These are phyloP conservation scores for Climacteris rufus DNA, from an alignment of 2,113 vertebrate species.

Conservation along the genomic window DNA sequence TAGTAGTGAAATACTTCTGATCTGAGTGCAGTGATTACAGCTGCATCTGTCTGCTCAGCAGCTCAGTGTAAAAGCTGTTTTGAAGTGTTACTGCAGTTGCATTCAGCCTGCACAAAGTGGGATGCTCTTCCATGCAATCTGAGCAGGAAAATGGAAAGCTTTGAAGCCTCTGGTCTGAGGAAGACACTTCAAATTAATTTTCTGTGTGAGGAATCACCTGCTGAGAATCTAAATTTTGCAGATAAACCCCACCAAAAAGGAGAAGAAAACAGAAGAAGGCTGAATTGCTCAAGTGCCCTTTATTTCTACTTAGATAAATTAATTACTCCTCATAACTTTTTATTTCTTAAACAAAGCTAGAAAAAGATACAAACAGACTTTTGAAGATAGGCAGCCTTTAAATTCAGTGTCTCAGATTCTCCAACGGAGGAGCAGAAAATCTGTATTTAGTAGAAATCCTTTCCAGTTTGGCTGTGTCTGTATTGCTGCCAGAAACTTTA, in stretches of 20 bases:
- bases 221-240: background rate
- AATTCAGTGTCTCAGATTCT: background rate
- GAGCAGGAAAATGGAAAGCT: background rate
- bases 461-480: background rate
- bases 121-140: background rate
- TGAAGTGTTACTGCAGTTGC: background rate
- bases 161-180: background rate
- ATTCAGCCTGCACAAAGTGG: background rate
- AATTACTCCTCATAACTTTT: background rate
- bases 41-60: background rate
- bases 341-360: background rate
- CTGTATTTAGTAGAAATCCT: background rate
- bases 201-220: background rate
- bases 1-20: background rate
- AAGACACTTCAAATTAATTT: background rate
- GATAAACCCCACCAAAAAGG: background rate
- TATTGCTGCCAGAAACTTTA: background rate
- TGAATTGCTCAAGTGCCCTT: background rate
- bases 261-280: background rate
- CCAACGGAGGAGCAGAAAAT: background rate
- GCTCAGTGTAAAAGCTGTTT: background rate
- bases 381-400: background rate
- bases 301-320: background rate
- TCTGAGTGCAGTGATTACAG: background rate
- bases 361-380: background rate